Percentiles rank a stretch among this genome's conserved stretches.
phyloP scores from a whole-genome alignment of 2,113 vertebrate species.

The Cisticola juncidis region DNA sequence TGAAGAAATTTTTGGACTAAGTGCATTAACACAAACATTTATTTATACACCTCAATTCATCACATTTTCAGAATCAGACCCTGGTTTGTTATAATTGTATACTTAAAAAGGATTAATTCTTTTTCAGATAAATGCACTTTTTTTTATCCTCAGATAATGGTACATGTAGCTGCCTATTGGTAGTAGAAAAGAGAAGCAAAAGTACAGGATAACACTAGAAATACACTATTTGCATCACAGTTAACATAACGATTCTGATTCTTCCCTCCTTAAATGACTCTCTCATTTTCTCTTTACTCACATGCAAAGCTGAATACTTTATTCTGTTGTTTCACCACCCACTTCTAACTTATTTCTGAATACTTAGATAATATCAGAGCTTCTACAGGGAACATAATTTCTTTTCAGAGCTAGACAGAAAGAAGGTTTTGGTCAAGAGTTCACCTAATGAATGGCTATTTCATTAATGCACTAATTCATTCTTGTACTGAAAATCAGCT shows the following conservation, averaged over 20 bases:
- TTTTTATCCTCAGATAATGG: background rate
- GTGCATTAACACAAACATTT: background rate
- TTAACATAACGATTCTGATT: background rate
- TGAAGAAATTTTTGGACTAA: background rate
- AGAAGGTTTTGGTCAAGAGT: conserved; percentile 28
- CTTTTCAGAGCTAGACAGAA: conserved; percentile 35
- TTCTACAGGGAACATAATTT: background rate
- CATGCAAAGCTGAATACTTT: conserved; percentile 7
- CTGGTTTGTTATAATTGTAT: background rate
- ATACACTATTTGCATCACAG: background rate
- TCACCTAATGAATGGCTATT: conserved; percentile 32
- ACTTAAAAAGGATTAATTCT: background rate
- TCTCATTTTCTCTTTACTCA: background rate
- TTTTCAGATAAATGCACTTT: background rate
- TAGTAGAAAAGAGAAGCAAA: background rate
- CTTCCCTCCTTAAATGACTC: background rate
- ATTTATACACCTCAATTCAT: background rate
- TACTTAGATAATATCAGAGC: conserved; percentile 38
- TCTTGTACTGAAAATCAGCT: background rate
- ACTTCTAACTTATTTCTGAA: background rate
- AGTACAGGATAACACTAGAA: background rate
- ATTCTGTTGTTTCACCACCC: conserved; percentile 17
- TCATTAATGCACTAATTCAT: conserved; percentile 10
- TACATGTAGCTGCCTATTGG: background rate
- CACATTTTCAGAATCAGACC: background rate